Evolutionary conservation across 1,140 invertebrate genomes (phyloP), one percentile per base, ranked within the genome.

Genomic region (Heliconius hewitsoni): DNA sequence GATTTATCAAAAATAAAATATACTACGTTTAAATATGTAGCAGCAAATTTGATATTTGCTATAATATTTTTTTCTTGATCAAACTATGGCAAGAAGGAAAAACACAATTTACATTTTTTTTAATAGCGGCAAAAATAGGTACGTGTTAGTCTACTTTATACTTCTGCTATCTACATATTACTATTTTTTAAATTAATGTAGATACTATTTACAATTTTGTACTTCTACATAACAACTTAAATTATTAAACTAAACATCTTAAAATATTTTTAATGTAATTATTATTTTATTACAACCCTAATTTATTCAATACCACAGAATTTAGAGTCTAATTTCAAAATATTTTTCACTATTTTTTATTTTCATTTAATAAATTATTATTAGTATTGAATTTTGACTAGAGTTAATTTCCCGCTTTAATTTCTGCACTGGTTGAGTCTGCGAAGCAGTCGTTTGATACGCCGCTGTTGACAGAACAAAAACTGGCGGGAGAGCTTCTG

Each of bases 401-500:
- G 76, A 77, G 16, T 71, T 81, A 93, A 82, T 92, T 90, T 82
- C 89, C 90, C 50, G 91, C 90, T 80, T 94, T 94, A 76, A 92
- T 93, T 88, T 94, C 91, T 2, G 93, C 88, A 74, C 85, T 85
- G 1, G 77, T 84, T 8, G 91, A 88, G 82, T 94, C 93, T 8
- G 87, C 80, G 60, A 91, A 93, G 34, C 89, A 87, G 73, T 93
- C 91, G 77, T 92, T 94, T 1, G 93, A 94, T 39, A 81, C 82
- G 1, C 86, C 90, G 73, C 93, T 94, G 81, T 94, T 92, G 1
- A 89, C 86, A 11, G 93, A 94, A 78, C 93, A 93, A 77, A 87
- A 94, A 82, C 93, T 94, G 19, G 90, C 91, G 16, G 93, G 93
- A 1, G 93, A 94, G 78, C 92, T 93, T 81, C 91, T 86, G 34